Base-by-base conservation (phyloP, 2,888 invertebrate genomes). In the Lithophane semibrunnea region DNA sequence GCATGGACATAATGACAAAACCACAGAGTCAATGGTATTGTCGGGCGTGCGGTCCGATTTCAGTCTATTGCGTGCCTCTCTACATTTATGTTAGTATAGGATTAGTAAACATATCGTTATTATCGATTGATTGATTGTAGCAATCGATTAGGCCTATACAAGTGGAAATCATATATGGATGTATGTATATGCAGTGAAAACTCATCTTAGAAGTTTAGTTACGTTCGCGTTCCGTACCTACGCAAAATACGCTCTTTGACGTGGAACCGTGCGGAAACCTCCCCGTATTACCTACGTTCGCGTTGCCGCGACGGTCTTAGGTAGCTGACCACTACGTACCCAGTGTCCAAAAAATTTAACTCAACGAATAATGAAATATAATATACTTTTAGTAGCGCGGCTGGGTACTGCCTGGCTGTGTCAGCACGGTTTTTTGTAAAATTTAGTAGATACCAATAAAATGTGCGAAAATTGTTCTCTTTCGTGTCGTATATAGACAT, bases 1-100 rank as follows among this genome's bases (percentile, higher is more conserved):
- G 92, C 94, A 91, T 91, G 92, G 94, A 92, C 95, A 94, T 95
- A 94, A 96, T 95, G 95, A 95, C 95, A 91, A 94, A 94, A 93
- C 96, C 96, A 91, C 95, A 93, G 88, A 91, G 92, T 92, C 94
- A 92, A 94, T 94, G 93, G 92, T 92, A 92, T 93, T 93, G 93
- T 92, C 88, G 91, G 90, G 80, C 83, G 83, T 91, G 92, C 84
- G 93, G 93, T 90, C 86, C 89, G 90, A 92, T 92, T 93, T 90
- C 91, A 90, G 90, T 85, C 88, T 89, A 88, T 88, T 89, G 88
- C 88, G 76, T 86, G 80, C 79, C 77, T 80, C 75, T 71, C 73
- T 82, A 87, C 82, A 77, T 84, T 88, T 84, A 82, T 89, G 85
- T 88, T 83, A 88, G 85, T 85, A 86, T 85, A 88, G 56, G 68